These are phyloP conservation scores for Scaptomyza pallida DNA, from an alignment of 1,140 invertebrate genomes.

Conservation along the genomic window DNA sequence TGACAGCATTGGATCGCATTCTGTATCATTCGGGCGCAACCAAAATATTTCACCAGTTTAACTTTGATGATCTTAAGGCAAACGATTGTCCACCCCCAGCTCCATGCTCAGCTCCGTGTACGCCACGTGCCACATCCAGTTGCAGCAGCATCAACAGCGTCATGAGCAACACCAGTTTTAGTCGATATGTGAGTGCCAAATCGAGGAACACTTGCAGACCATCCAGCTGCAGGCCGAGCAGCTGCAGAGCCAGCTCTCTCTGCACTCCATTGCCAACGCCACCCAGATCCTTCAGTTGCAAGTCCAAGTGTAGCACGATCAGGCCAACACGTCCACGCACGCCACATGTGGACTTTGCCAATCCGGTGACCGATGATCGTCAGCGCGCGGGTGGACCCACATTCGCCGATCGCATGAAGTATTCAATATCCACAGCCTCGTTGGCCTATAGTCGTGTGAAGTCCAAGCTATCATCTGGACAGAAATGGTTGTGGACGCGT, in stretches of 20 bases:
- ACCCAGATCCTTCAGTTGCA: constrained; percentile 22
- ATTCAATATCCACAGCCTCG: constrained; percentile 40
- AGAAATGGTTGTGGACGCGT: constrained; percentile 60
- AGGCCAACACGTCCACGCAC: constrained; percentile 30
- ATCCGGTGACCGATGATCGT: constrained; percentile 39
- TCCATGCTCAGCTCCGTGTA: not conserved
- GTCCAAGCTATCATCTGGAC: constrained; percentile 1
- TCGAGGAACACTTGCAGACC: not conserved
- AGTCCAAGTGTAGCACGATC: not conserved
- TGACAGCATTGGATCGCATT: constrained; percentile 48
- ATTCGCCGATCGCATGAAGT: constrained; percentile 11
- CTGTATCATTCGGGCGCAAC: constrained; percentile 42
- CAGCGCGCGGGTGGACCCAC: not conserved
- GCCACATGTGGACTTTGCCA: constrained; percentile 52
- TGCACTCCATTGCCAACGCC: no score
- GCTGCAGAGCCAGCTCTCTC: no score
- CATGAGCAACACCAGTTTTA: constrained; percentile 3
- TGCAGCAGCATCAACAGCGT: not conserved
- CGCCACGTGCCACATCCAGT: not conserved
- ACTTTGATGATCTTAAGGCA: not conserved
- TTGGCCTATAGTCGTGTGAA: constrained; percentile 34
- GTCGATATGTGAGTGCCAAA: not conserved
- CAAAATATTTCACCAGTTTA: constrained; percentile 27
- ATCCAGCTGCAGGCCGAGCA: not conserved
- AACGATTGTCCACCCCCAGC: not conserved